phyloP scores from a whole-genome alignment of 1,140 invertebrate genomes.

The Chymomyza costata region DNA sequence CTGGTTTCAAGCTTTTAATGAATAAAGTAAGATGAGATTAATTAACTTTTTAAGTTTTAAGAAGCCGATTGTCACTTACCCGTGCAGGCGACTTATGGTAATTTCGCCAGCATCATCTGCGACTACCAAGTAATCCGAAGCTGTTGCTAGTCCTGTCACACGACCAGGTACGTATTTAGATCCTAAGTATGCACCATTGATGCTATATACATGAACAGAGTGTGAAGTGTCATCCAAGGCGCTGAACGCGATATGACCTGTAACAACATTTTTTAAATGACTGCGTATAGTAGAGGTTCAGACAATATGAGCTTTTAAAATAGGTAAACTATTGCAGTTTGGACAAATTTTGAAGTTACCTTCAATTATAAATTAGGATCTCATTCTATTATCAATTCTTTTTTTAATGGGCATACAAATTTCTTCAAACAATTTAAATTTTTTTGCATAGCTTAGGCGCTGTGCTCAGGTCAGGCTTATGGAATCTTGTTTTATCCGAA shows the following conservation, averaged over 20 bases:
- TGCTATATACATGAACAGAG: slow-evolving; percentile 79
- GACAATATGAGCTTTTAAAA: too few species aligned
- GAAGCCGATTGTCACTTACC: slow-evolving; percentile 48
- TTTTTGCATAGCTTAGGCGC: too few species aligned
- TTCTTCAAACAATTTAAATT: too few species aligned
- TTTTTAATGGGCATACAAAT: too few species aligned
- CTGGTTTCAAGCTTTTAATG: slow-evolving; percentile 75
- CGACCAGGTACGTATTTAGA: slow-evolving; percentile 76
- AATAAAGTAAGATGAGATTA: background rate
- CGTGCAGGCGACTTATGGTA: slow-evolving; percentile 76
- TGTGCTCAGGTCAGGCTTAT: too few species aligned
- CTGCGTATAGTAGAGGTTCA: too few species aligned
- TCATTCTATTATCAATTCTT: too few species aligned
- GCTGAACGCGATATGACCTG: slow-evolving; percentile 73
- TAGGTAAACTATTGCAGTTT: too few species aligned
- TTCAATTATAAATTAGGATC: too few species aligned
- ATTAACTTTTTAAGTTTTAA: background rate
- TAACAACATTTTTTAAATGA: too few species aligned
- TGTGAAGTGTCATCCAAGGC: slow-evolving; percentile 74
- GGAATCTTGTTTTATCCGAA: too few species aligned
- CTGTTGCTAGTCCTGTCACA: slow-evolving; percentile 76
- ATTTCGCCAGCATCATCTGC: slow-evolving; percentile 79
- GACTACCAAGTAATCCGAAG: slow-evolving; percentile 77
- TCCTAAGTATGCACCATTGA: slow-evolving; percentile 79
- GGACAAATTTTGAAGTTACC: too few species aligned